Percentiles rank a stretch among this genome's conserved stretches.
Conservation (phyloP, 2,113 vertebrate species). For the Urocitellus parryii region DNA sequence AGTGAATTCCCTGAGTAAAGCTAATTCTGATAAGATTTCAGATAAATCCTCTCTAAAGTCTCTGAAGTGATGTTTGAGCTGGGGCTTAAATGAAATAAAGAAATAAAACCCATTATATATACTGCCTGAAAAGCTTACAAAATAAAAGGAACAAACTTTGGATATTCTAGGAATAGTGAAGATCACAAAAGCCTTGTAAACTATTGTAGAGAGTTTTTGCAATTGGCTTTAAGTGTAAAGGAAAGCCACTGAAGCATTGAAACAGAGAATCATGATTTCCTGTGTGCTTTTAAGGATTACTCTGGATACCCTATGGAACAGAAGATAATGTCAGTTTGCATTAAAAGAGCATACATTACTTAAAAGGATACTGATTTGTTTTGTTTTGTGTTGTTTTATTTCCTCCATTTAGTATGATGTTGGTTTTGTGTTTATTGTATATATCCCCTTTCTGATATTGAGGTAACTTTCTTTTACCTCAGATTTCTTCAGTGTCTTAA, state of each 20-base stretch:
- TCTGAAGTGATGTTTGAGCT: background rate
- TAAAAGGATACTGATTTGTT: background rate
- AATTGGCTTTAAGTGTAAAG: background rate
- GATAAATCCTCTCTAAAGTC: constrained; percentile 12
- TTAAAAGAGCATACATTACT: background rate
- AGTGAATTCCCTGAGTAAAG: background rate
- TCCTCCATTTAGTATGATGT: no score
- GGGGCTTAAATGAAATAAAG: background rate
- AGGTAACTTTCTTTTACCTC: no score
- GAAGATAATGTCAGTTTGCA: background rate
- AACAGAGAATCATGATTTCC: background rate
- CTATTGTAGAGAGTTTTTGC: no score
- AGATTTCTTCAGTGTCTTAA: no score
- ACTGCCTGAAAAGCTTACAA: background rate
- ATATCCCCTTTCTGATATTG: no score
- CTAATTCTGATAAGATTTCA: constrained; percentile 39
- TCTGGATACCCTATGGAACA: background rate
- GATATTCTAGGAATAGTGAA: background rate
- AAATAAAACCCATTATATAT: background rate
- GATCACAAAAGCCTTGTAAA: background rate
- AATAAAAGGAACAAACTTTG: background rate
- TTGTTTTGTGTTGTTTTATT: no score
- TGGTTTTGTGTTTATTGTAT: no score
- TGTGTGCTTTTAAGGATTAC: background rate
- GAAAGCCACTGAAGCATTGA: background rate